Percentiles rank a stretch among this genome's conserved stretches.
Evolutionary conservation across 2,888 invertebrate species (phyloP).

Genomic region (Drosophila pseudotakahashii): DNA sequence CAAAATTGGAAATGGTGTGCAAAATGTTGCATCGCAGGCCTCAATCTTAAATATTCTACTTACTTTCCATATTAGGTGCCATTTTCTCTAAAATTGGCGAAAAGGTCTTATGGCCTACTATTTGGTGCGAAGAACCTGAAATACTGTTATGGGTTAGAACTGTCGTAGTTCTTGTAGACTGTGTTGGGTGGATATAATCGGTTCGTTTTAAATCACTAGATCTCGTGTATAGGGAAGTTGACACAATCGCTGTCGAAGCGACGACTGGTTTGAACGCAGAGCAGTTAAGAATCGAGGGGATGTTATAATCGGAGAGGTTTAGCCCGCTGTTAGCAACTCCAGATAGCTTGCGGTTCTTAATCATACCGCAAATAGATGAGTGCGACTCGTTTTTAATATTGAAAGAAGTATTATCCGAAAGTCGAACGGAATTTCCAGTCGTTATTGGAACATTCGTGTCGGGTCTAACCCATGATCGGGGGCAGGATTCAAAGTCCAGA

Average conservation of each 20-base stretch:
- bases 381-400: conserved; percentile 49
- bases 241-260: conserved; percentile 64
- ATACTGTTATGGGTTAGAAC: conserved; percentile 60
- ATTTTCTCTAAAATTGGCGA: conserved; percentile 41
- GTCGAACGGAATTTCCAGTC: conserved; percentile 20
- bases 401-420: conserved; percentile 34
- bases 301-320: conserved; percentile 53
- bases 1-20: no score
- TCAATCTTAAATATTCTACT: conserved; percentile 5
- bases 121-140: conserved; percentile 40
- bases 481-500: conserved; percentile 74
- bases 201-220: conserved; percentile 55
- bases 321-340: conserved; percentile 25
- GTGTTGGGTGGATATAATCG: conserved; percentile 44
- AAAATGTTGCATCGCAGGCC: no score
- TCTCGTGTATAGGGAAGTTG: conserved; percentile 62
- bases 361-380: conserved; percentile 21
- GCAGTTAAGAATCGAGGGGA: conserved; percentile 66
- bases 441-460: conserved; percentile 32
- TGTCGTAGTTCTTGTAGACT: conserved; percentile 64
- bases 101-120: conserved; percentile 32
- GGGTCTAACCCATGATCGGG: conserved; percentile 88
- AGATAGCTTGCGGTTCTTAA: conserved; percentile 44
- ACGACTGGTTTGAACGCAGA: conserved; percentile 80
- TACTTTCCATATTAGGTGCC: conserved; percentile 26